A percentile compares a stretch with the other conserved stretches of the same genome.
Conservation (phyloP, 2,113 vertebrate species). For the Catharus minimus region DNA sequence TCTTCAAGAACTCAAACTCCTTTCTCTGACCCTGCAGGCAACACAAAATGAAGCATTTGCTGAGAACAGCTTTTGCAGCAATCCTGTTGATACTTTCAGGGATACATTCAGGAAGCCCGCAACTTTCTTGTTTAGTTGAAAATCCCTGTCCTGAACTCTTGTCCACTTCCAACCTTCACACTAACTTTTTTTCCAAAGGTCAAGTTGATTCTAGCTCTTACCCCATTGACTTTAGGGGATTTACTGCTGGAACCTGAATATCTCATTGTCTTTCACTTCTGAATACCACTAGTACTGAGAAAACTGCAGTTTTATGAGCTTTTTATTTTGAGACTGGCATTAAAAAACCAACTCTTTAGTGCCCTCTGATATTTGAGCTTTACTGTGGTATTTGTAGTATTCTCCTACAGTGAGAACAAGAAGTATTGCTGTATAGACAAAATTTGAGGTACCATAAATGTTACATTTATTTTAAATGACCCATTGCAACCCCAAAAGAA, state of each 20-base stretch:
- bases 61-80: neutral
- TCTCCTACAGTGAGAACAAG: neutral
- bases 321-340: neutral
- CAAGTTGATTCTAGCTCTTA: neutral
- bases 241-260: neutral
- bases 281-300: neutral
- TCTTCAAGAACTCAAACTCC: neutral
- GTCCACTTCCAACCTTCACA: neutral
- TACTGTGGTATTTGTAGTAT: slow-evolving; percentile 34
- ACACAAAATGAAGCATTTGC: neutral
- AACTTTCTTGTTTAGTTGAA: neutral
- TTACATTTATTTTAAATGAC: slow-evolving; percentile 24
- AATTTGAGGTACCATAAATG: neutral
- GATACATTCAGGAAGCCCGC: neutral
- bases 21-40: neutral
- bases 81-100: neutral
- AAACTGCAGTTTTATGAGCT: slow-evolving; percentile 19
- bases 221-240: neutral
- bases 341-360: neutral
- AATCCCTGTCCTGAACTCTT: neutral
- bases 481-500: neutral
- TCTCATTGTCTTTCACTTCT: neutral
- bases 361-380: slow-evolving; percentile 34
- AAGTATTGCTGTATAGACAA: slow-evolving; percentile 10
- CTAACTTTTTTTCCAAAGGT: neutral